Base-by-base conservation (phyloP, 1,140 invertebrate species). In the Drosophila miranda region DNA sequence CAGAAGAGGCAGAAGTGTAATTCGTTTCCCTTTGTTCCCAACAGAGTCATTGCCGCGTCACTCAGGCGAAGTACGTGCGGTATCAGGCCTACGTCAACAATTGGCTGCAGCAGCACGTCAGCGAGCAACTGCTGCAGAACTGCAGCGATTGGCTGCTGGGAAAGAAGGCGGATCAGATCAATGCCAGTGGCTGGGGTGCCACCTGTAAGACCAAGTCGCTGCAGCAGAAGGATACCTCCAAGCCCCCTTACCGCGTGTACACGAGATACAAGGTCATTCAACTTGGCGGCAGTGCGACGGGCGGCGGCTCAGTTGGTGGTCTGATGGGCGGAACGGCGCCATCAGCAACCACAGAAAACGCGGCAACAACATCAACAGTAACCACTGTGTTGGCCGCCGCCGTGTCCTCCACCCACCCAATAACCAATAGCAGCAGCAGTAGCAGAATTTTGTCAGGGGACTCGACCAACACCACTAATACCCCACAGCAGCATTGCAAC, bases 101-200 rank as follows among this genome's bases (percentile, higher is more conserved):
- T 19, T 97, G 96, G 96, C 84, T 93, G 41, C 91, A 92, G 44
- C 92, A 92, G 42, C 93, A 96, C 72, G 94, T 96, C 0, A 93
- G 92, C 13, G 93, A 94, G 13, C 91, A 92, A 13, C 93, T 95
- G 78, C 92, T 93, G 60, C 93, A 93, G 60, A 89, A 92, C 56
- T 94, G 94, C 78, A 92, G 91, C 38, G 94, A 95, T 69, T 97
- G 96, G 95, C 89, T 97, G 66, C 93, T 96, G 92, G 95, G 95
- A 28, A 90, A 88, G 54, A 80, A 75, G 6, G 45, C 71, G 14
- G 82, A 80, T 21, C 74, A 86, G 56, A 77, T 80, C 26, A 88
- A 84, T 69, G 75, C 80, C 45, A 86, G 77, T 28, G 78, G 84
- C 45, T 82, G 83, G 83, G 82, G 78, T 1, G 68, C 57, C 30